phyloP scores from a whole-genome alignment of 2,113 vertebrate species.

The Burhinus bistriatus region DNA sequence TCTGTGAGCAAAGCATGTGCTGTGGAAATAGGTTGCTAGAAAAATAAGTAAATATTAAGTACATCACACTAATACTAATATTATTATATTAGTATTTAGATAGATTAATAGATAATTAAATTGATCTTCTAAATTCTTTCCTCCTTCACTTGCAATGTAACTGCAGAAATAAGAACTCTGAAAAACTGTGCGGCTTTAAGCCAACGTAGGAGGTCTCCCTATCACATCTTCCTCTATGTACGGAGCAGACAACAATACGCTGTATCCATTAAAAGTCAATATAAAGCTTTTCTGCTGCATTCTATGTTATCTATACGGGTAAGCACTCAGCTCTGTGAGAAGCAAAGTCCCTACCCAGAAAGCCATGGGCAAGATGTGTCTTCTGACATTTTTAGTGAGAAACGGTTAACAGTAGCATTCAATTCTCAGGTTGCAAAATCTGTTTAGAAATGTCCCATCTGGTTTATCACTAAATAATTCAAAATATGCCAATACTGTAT shows the following conservation, averaged over 20 bases:
- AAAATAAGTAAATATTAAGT: not conserved
- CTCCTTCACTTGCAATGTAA: not conserved
- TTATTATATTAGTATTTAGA: not conserved
- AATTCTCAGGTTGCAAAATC: not conserved
- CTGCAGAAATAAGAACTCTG: not conserved
- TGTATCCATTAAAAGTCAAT: not conserved
- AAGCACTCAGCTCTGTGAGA: not conserved
- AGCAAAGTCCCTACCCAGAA: not conserved
- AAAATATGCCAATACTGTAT: not conserved
- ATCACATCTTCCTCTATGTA: not conserved
- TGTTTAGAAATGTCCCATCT: not conserved
- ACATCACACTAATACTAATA: not conserved
- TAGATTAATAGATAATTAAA: not conserved
- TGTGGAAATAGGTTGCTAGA: not conserved
- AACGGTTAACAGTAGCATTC: not conserved
- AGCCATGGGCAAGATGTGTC: not conserved
- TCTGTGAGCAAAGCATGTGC: not conserved
- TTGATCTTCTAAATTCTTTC: not conserved
- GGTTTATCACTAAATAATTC: not conserved
- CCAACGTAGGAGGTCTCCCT: not conserved
- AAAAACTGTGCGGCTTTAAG: not conserved
- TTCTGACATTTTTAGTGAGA: not conserved
- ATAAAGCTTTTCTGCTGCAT: not conserved
- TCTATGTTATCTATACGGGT: not conserved
- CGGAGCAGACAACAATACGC: not conserved